Evolutionary conservation across 2,113 vertebrate genomes (phyloP).

Genomic region (Onychostoma macrolepis): DNA sequence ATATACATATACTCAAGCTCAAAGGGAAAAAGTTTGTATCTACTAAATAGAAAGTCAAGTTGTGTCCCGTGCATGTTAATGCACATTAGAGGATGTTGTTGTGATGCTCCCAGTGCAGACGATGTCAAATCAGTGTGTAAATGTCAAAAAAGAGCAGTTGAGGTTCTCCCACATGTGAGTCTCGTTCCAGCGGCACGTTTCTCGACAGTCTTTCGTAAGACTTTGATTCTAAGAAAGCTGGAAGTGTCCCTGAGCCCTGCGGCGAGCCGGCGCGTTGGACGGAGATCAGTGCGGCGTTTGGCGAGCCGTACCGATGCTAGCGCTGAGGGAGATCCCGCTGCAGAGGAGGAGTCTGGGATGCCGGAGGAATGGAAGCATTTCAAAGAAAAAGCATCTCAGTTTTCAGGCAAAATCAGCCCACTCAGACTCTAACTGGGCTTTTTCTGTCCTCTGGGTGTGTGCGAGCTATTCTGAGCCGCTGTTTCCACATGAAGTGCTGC

Average conservation of each 20-base stretch:
- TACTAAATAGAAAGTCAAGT: neutral
- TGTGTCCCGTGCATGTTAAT: neutral
- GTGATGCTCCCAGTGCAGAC: neutral
- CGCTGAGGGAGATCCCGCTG: conserved; percentile 19
- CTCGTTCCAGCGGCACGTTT: neutral
- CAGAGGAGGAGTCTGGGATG: conserved; percentile 17
- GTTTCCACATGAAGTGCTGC: neutral
- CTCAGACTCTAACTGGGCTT: conserved; percentile 20
- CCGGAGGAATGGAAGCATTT: conserved; percentile 39
- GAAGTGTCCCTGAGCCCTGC: conserved; percentile 10
- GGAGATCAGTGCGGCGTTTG: conserved; percentile 24
- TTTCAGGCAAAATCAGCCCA: conserved; percentile 10
- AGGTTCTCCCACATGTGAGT: neutral
- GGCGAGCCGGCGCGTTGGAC: neutral
- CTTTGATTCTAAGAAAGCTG: neutral
- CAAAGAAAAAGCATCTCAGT: conserved; percentile 20
- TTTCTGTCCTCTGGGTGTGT: conserved; percentile 25
- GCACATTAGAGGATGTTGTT: neutral
- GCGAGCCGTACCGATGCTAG: conserved; percentile 1
- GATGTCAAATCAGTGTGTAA: neutral
- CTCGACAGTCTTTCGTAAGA: neutral
- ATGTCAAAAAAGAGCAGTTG: neutral
- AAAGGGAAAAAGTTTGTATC: too few species aligned
- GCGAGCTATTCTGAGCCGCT: neutral
- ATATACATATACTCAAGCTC: too few species aligned